Evolutionary conservation across 2,888 invertebrate species (phyloP), one percentile per base, ranked within the genome.

Genomic region (Lissonota sp.): DNA sequence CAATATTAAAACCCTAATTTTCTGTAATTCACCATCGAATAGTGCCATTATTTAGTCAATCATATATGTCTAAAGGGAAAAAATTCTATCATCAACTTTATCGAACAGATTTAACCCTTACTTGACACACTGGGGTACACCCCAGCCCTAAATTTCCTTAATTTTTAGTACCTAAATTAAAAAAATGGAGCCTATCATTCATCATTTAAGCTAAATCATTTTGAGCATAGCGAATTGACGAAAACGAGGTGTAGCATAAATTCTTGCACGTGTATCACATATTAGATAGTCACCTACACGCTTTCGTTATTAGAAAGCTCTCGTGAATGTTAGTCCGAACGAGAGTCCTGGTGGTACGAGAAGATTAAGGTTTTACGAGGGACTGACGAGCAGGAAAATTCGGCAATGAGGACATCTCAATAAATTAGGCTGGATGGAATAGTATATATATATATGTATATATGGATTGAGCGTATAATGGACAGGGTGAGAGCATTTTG

Each of bases 381-480:
- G 69, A 79, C 72, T 51, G 71, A 78, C 78, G 80, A 78, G 78
- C 71, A 55, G 49, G 44, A 77, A 72, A 83, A 86, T 87, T 87
- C 82, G 80, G 83, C 84, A 84, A 83, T 83, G 82, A 84, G 84
- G 87, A 90, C 88, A 90, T 91, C 88, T 90, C 90, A 87, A 92
- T 91, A 91, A 92, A 92, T 92, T 91, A 91, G 90, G 86, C 82
- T 85, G 87, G 86, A 55, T 67, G 62, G 26, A 16, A 16, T 55
- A 64, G 57, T 67, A 26, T 26, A 26, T 26, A 26, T 26, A 3
- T 26, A 26, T 26, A 26, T 26, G 26, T 26, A 3, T 26, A 26
- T 26, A 26, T 26, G 26, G 63, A 75, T 55, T 70, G 73, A 67
- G 51, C 40, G 60, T 64, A 60, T 76, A 76, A 80, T 78, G 71